Conservation (phyloP, 2,113 vertebrate species). For the Oxyura jamaicensis region DNA sequence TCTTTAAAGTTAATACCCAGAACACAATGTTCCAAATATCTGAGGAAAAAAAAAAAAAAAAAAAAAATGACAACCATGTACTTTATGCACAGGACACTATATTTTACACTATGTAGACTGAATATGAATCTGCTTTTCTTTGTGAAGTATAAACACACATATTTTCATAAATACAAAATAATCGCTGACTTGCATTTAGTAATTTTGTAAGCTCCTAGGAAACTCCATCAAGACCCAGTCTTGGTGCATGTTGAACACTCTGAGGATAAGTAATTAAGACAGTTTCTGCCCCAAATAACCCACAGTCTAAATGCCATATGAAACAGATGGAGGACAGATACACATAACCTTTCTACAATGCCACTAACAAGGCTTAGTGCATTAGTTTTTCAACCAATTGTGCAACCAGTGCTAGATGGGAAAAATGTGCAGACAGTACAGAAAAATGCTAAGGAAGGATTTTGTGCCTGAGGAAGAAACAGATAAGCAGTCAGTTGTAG, state of each 20-base stretch:
- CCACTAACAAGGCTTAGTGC: background rate
- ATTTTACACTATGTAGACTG: background rate
- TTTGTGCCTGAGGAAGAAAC: slow-evolving; percentile 24
- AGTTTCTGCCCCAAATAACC: background rate
- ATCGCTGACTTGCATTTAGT: background rate
- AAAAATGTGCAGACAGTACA: background rate
- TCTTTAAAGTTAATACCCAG: background rate
- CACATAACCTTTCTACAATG: background rate
- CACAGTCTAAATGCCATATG: background rate
- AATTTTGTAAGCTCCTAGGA: background rate
- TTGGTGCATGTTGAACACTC: background rate
- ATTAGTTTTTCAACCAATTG: background rate
- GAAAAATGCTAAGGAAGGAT: background rate
- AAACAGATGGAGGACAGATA: background rate
- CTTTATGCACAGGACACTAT: background rate
- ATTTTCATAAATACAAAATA: background rate
- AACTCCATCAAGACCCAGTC: background rate
- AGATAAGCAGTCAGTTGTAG: slow-evolving; percentile 5
- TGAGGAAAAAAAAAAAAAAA: background rate
- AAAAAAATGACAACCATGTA: background rate
- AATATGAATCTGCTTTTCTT: background rate
- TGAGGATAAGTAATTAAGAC: background rate
- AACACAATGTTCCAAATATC: background rate
- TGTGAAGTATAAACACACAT: fast-evolving
- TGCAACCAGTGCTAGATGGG: background rate